Conservation (phyloP, 1,140 invertebrate genomes). For the Limonius californicus region DNA sequence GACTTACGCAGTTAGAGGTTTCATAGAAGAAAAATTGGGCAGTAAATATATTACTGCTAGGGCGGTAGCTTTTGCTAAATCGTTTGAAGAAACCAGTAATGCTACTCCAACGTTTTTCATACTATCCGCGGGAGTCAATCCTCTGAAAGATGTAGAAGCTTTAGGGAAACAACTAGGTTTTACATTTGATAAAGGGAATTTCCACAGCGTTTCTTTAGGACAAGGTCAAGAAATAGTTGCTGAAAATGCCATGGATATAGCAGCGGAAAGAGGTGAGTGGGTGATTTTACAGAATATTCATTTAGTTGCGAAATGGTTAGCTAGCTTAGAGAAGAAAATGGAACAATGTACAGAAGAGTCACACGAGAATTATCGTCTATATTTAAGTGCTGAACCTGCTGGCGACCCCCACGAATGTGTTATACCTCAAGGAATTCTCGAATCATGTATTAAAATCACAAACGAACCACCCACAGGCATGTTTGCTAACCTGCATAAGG, state of each 20-base stretch:
- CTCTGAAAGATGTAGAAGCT: slow-evolving; percentile 84
- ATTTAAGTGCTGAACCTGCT: slow-evolving; percentile 60
- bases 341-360: slow-evolving; percentile 71
- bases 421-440: slow-evolving; percentile 81
- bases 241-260: slow-evolving; percentile 77
- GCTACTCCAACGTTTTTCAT: slow-evolving; percentile 92
- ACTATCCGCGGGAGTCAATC: slow-evolving; percentile 91
- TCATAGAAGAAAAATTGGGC: slow-evolving; percentile 84
- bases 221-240: slow-evolving; percentile 93
- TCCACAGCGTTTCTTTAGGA: slow-evolving; percentile 90
- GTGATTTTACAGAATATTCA: slow-evolving; percentile 91
- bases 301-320: slow-evolving; percentile 84
- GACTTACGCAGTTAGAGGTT: slow-evolving; percentile 70
- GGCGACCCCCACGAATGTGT: slow-evolving; percentile 81
- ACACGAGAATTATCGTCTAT: slow-evolving; percentile 65
- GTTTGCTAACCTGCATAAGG: slow-evolving; percentile 90
- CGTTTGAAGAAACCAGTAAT: slow-evolving; percentile 80
- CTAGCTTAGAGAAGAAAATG: slow-evolving; percentile 86
- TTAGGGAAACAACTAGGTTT: slow-evolving; percentile 78
- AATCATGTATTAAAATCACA: slow-evolving; percentile 93
- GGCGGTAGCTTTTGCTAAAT: slow-evolving; percentile 76
- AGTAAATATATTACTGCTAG: slow-evolving; percentile 76
- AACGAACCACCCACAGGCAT: slow-evolving; percentile 95
- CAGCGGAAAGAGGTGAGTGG: slow-evolving; percentile 82
- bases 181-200: slow-evolving; percentile 74